Base-by-base conservation (phyloP, 1,140 invertebrate species). In the Drosophila punjabiensis region DNA sequence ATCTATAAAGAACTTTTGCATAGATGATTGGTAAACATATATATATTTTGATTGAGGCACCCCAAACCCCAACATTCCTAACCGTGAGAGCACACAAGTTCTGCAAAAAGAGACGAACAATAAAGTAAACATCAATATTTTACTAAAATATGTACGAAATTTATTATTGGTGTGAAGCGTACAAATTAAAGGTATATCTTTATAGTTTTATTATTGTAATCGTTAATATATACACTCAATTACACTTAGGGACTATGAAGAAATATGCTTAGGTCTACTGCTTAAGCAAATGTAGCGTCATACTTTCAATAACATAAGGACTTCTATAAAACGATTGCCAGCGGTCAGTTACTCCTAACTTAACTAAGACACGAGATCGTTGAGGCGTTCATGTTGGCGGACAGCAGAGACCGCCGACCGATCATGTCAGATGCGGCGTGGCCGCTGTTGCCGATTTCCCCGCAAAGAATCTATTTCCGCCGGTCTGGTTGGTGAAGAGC, bases 291-390 rank as follows among this genome's bases (percentile, higher is more conserved):
- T 81, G 76, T 89, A 88, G 84, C 84, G 78, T 88, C 84, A 70
- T 81, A 81, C 63, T 85, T 67, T 71, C 68, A 76, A 74, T 75
- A 73, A 73, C 32, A 73, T 88, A 88, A 52, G 68, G 69, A 89
- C 74, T 60, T 68, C 32, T 65, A 53, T 55, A 43, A 79, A 73
- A 79, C 67, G 69, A 89, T 89, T 85, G 84, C 77, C 81, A 81
- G 50, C 68, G 77, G 65, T 75, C 64, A 59, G 81, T 79, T 77
- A 82, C 73, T 71, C 63, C 85, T 89, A 89, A 78, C 86, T 89
- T 85, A 90, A 80, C 81, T 89, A 89, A 89, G 86, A 89, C 86
- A 89, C 86, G 86, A 89, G 86, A 89, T 89, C 86, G 86, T 86
- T 86, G 86, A 82, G 87, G 73, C 79, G 55, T 86, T 74, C 62